phyloP scores from a whole-genome alignment of 2,888 invertebrate genomes.

The Athalia circularis region DNA sequence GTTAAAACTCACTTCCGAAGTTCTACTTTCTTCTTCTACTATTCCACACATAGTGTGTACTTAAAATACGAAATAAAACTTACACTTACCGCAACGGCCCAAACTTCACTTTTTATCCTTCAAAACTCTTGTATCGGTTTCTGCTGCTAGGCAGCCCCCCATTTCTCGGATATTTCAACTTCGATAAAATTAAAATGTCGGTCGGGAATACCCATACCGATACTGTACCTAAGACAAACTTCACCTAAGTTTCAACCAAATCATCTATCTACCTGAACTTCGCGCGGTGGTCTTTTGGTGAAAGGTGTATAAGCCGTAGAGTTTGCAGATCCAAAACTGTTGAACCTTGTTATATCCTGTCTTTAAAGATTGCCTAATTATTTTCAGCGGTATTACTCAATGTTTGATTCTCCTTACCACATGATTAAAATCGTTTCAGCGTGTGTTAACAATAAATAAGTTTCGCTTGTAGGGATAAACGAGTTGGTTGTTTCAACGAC shows the following conservation, averaged over 20 bases:
- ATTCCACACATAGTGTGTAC: background rate
- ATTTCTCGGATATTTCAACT: conserved; percentile 13
- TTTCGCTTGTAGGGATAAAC: no score
- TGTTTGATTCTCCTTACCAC: background rate
- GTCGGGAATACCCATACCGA: background rate
- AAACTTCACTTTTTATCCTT: conserved; percentile 16
- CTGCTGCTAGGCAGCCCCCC: background rate
- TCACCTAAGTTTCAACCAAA: conserved; percentile 15
- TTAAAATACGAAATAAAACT: conserved; percentile 25
- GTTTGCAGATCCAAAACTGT: conserved; percentile 18
- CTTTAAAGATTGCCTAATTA: background rate
- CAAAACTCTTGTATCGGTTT: conserved; percentile 4
- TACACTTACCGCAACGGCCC: background rate
- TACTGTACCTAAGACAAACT: background rate
- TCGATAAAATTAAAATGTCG: conserved; percentile 19
- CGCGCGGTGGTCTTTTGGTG: background rate
- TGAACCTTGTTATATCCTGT: conserved; percentile 21
- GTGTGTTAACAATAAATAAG: background rate
- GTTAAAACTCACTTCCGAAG: background rate
- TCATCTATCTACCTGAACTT: background rate
- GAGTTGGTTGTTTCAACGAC: no score
- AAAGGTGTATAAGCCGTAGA: conserved; percentile 14
- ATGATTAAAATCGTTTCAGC: background rate
- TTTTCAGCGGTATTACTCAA: background rate
- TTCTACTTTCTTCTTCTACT: no score